Percentiles rank a stretch among this genome's conserved stretches.
Conservation (phyloP, 2,888 invertebrate genomes). For the Sesamia inferens region DNA sequence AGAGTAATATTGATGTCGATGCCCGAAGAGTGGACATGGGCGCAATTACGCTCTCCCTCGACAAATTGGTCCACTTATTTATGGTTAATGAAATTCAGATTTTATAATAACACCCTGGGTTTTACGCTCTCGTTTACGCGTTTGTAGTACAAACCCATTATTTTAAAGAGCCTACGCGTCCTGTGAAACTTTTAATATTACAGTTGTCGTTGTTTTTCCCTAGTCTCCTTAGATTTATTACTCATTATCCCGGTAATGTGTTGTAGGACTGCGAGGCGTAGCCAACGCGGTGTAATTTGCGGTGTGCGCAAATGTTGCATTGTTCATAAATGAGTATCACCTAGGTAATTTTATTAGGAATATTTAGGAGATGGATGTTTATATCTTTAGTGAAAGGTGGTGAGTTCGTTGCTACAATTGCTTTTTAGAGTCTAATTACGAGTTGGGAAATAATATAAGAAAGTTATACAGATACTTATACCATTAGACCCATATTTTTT, state of each 20-base stretch:
- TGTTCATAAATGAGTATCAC: constrained; percentile 48
- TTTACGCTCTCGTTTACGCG: constrained; percentile 76
- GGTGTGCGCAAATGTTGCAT: constrained; percentile 51
- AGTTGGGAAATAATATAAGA: not conserved
- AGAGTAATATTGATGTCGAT: constrained; percentile 61
- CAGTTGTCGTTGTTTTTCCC: constrained; percentile 50
- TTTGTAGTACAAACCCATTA: constrained; percentile 76
- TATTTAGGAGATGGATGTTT: constrained; percentile 32
- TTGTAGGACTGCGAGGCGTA: constrained; percentile 56
- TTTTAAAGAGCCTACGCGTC: constrained; percentile 68
- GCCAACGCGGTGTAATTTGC: constrained; percentile 53
- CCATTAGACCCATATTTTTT: no score
- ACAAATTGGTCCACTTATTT: constrained; percentile 81
- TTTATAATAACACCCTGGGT: constrained; percentile 76
- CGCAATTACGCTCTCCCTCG: constrained; percentile 73
- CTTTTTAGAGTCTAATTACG: not conserved
- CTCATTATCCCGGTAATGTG: constrained; percentile 64
- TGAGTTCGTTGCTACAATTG: not conserved
- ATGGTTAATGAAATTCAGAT: constrained; percentile 82
- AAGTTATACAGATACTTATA: constrained; percentile 3
- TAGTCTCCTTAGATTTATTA: constrained; percentile 67
- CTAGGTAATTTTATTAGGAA: constrained; percentile 49
- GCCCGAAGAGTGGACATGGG: constrained; percentile 68
- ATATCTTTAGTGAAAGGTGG: not conserved
- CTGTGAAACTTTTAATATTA: constrained; percentile 67